A percentile compares a stretch with the other conserved stretches of the same genome.
phyloP scores from a whole-genome alignment of 2,888 invertebrate species.

The Seira ritae region DNA sequence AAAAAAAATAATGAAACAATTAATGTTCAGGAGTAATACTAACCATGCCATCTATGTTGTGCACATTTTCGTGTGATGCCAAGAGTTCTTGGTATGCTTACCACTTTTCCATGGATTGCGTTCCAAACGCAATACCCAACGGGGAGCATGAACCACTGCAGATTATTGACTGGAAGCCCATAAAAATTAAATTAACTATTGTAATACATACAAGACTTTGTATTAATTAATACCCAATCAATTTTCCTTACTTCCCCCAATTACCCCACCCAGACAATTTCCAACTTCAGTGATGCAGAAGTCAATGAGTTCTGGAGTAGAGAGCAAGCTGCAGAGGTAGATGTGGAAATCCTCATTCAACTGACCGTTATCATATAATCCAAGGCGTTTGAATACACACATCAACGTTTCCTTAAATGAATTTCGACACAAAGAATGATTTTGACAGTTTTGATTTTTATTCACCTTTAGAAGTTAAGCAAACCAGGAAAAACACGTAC shows the following conservation, averaged over 20 bases:
- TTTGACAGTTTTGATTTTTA: background rate
- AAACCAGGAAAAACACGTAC: conserved; percentile 19
- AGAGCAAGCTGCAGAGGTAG: conserved; percentile 39
- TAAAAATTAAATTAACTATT: background rate
- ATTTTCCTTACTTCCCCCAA: background rate
- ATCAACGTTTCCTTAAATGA: conserved; percentile 22
- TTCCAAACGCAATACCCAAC: conserved; percentile 15
- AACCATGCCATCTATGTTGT: no score
- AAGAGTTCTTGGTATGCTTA: no score
- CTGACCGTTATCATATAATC: conserved; percentile 32
- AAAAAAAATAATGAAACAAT: background rate
- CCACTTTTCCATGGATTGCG: background rate
- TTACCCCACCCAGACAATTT: conserved; percentile 33
- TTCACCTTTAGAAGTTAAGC: background rate
- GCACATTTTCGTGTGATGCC: no score
- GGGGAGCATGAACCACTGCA: background rate
- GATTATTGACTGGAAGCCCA: background rate
- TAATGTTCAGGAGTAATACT: no score
- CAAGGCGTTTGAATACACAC: conserved; percentile 44
- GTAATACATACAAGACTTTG: background rate
- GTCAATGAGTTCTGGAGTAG: background rate
- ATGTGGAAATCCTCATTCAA: conserved; percentile 40
- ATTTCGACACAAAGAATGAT: background rate
- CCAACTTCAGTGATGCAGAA: conserved; percentile 23
- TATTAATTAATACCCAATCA: background rate